Conservation (phyloP, 2,113 vertebrate species). For the Abramis brama region DNA sequence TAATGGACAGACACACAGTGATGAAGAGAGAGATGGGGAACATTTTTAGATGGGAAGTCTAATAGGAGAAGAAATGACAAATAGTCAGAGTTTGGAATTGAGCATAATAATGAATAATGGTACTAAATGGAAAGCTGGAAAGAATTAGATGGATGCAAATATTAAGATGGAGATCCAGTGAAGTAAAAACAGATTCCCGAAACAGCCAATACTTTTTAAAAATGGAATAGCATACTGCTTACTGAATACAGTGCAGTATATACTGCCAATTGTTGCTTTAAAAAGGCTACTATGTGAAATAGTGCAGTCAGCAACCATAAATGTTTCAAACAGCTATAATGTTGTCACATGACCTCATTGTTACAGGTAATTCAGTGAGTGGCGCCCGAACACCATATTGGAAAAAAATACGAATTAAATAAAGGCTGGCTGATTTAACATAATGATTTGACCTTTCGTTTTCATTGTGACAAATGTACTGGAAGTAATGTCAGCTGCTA, state of each 20-base stretch:
- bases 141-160: neutral
- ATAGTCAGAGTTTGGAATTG: neutral
- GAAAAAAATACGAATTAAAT: neutral
- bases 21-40: neutral
- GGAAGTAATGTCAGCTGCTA: neutral
- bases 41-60: neutral
- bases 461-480: neutral
- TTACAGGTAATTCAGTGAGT: neutral
- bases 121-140: neutral
- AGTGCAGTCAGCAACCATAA: too few relatives aligned
- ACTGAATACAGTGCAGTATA: neutral
- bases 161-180: neutral
- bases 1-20: neutral
- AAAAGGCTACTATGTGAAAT: neutral
- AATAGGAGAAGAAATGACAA: constrained; percentile 7
- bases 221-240: neutral
- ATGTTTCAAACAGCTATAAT: neutral
- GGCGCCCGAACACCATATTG: neutral
- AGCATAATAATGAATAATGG: neutral
- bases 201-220: neutral
- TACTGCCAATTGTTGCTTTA: neutral
- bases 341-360: neutral
- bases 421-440: too few relatives aligned
- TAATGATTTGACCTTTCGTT: neutral
- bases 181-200: neutral